phyloP scores from a whole-genome alignment of 1,140 invertebrate species.

The Drusus annulatus region DNA sequence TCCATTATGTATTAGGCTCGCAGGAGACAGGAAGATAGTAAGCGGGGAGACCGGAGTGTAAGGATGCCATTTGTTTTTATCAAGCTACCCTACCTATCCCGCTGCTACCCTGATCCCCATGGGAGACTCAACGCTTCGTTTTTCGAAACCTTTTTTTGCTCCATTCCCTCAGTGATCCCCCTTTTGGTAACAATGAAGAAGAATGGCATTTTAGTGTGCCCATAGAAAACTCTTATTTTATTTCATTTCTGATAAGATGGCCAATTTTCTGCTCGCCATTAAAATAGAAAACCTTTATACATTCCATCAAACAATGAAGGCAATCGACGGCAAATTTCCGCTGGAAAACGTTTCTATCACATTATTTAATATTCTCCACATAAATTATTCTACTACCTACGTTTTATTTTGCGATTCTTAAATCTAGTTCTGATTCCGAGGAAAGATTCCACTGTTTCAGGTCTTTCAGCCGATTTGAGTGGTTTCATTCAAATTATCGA shows the following conservation, averaged over 20 bases:
- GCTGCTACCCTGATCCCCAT: slow-evolving; percentile 52
- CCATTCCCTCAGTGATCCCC: slow-evolving; percentile 35
- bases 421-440: not conserved
- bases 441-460: not conserved
- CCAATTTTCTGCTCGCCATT: slow-evolving; percentile 24
- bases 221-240: slow-evolving; percentile 55
- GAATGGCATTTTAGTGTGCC: slow-evolving; percentile 57
- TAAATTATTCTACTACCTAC: not conserved
- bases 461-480: slow-evolving; percentile 14
- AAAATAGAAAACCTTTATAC: slow-evolving; percentile 2
- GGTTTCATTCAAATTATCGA: slow-evolving; percentile 23
- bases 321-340: not conserved
- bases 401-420: not conserved
- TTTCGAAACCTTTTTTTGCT: slow-evolving; percentile 58
- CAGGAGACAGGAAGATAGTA: slow-evolving; percentile 48
- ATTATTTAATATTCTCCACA: not conserved
- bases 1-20: slow-evolving; percentile 59
- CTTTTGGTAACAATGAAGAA: slow-evolving; percentile 59
- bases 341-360: not conserved
- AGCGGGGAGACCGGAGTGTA: slow-evolving; percentile 57
- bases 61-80: slow-evolving; percentile 60
- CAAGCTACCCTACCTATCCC: slow-evolving; percentile 54
- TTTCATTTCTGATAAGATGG: slow-evolving; percentile 31
- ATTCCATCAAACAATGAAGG: not conserved
- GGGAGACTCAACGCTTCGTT: slow-evolving; percentile 59